Evolutionary conservation across 92 coral and sea anemone species (phyloP).

Genomic region (Muricea muricata): DNA sequence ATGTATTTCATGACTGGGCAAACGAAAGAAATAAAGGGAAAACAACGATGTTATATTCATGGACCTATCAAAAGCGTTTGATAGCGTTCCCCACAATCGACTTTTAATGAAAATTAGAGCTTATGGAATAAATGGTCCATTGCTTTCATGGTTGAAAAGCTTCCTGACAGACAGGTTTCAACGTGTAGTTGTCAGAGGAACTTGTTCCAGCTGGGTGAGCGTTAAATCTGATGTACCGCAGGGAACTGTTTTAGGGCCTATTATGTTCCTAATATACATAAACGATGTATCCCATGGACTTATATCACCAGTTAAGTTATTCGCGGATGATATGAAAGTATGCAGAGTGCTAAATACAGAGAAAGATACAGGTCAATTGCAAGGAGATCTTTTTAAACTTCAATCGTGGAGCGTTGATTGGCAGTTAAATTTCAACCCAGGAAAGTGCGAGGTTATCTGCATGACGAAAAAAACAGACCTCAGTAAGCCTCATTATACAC

Average conservation of each 20-base stretch:
- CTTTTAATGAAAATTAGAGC: no score
- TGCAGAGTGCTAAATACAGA: slow-evolving; percentile 28
- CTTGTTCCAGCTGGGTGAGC: no score
- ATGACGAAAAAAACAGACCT: neutral
- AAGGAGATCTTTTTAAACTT: slow-evolving; percentile 39
- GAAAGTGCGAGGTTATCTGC: slow-evolving; percentile 56
- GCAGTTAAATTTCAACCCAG: slow-evolving; percentile 52
- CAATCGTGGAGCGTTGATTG: slow-evolving; percentile 58
- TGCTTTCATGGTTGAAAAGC: no score
- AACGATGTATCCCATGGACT: neutral
- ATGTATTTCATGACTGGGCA: slow-evolving; percentile 43
- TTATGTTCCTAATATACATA: no score
- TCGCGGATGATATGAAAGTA: slow-evolving; percentile 56
- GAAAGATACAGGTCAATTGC: slow-evolving; percentile 30
- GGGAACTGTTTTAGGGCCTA: no score
- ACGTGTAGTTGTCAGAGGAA: no score
- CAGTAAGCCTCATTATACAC: neutral
- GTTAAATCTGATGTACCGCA: no score
- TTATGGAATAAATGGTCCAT: no score
- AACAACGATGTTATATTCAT: slow-evolving; percentile 54
- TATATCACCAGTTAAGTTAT: slow-evolving; percentile 31
- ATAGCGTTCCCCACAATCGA: slow-evolving; percentile 54
- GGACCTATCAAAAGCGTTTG: slow-evolving; percentile 62
- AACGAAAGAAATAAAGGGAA: slow-evolving; percentile 37
- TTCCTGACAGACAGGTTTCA: no score